Evolutionary conservation across 2,113 vertebrate species (phyloP).

Genomic region (Cebus imitator): DNA sequence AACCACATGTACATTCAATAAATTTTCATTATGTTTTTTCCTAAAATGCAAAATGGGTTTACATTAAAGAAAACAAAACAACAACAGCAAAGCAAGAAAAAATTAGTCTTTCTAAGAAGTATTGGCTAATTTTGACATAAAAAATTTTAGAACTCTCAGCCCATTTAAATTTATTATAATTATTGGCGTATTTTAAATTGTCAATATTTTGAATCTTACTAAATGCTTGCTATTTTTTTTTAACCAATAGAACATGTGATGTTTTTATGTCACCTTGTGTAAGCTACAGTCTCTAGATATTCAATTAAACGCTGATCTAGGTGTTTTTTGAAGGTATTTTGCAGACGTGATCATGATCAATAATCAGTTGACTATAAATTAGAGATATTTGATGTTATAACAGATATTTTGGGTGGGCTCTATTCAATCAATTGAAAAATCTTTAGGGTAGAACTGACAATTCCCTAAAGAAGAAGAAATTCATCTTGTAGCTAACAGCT

Average conservation of each 20-base stretch:
- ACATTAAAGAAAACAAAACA: background rate
- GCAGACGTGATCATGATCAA: background rate
- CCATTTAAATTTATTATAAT: conserved; percentile 20
- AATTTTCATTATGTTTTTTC: background rate
- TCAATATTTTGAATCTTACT: background rate
- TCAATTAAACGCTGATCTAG: background rate
- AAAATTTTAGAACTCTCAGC: background rate
- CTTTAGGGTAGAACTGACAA: background rate
- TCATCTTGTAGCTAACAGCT: background rate
- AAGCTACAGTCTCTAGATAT: background rate
- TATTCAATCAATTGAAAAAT: background rate
- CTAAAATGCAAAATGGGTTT: background rate
- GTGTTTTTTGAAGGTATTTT: background rate
- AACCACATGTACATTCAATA: background rate
- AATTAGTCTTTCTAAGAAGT: background rate
- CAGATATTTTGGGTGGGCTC: background rate
- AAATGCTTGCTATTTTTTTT: background rate
- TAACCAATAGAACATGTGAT: background rate
- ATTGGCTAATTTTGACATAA: background rate
- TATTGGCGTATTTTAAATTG: background rate
- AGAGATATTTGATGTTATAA: background rate
- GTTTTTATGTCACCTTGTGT: background rate
- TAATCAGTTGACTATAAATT: background rate
- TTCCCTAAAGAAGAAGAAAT: background rate
- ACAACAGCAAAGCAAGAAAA: background rate